A percentile compares a stretch with the other conserved stretches of the same genome.
Evolutionary conservation across 2,888 invertebrate species (phyloP).

Genomic region (Patella caerulea): DNA sequence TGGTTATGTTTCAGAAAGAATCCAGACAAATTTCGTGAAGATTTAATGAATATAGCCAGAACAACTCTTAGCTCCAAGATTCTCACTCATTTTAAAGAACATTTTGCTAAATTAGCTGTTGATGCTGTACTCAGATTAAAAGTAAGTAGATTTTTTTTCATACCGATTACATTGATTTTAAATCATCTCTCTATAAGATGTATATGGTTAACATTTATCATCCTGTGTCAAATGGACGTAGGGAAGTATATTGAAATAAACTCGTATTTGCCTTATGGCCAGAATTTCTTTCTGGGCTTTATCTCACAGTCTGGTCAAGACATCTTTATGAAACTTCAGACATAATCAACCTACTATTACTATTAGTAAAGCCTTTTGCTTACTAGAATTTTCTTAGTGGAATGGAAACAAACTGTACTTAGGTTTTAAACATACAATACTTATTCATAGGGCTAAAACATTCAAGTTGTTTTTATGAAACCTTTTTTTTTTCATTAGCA

Average conservation of each 20-base stretch:
- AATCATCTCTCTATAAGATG: background rate
- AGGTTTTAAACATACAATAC: too few relatives aligned
- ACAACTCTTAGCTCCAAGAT: constrained; percentile 99
- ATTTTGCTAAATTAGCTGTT: constrained; percentile 94
- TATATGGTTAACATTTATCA: background rate
- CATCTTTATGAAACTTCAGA: too few relatives aligned
- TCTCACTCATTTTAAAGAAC: constrained; percentile 95
- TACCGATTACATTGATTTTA: too few relatives aligned
- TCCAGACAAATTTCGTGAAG: constrained; percentile 84
- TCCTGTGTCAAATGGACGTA: background rate
- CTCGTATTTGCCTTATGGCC: background rate
- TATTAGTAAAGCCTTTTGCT: too few relatives aligned
- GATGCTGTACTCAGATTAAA: constrained; percentile 95
- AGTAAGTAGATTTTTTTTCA: constrained; percentile 58
- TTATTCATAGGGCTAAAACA: too few relatives aligned
- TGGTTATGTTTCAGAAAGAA: constrained; percentile 75
- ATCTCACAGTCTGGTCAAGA: background rate
- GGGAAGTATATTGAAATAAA: too few relatives aligned
- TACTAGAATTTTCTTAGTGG: too few relatives aligned
- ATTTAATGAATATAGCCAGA: constrained; percentile 95
- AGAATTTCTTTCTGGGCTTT: background rate
- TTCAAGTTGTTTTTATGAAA: too few relatives aligned
- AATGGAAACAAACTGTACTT: too few relatives aligned
- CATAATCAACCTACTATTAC: too few relatives aligned
- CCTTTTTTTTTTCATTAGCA: too few relatives aligned